These are phyloP conservation scores for Sarcophaga bullata DNA, from an alignment of 1,140 invertebrate species.

Conservation along the genomic window DNA sequence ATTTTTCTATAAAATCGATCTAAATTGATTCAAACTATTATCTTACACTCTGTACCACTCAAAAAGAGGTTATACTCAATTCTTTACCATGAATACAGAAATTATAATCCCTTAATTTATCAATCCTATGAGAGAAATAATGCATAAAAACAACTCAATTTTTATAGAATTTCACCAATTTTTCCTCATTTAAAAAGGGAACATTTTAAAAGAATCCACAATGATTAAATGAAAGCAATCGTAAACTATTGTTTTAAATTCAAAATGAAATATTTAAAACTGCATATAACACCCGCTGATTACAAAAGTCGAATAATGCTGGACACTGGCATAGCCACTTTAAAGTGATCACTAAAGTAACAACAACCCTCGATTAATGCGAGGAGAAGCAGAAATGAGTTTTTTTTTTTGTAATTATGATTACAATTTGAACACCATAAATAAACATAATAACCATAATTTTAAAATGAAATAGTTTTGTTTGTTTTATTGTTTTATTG, in stretches of 20 bases:
- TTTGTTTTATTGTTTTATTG: no score
- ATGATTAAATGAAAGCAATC: slow-evolving; percentile 22
- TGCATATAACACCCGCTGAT: slow-evolving; percentile 37
- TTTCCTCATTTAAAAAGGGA: not conserved
- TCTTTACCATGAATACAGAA: no score
- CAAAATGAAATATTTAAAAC: slow-evolving; percentile 30
- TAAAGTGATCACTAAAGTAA: not conserved
- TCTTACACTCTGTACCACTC: no score
- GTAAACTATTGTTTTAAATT: slow-evolving; percentile 30
- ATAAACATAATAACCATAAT: no score
- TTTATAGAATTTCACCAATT: slow-evolving; percentile 5
- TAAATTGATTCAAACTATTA: no score
- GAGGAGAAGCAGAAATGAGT: not conserved
- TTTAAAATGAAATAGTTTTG: no score
- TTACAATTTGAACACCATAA: no score
- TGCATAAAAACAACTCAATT: slow-evolving; percentile 19
- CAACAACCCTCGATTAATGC: slow-evolving; percentile 25
- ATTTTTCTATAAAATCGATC: no score
- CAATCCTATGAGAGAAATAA: slow-evolving; percentile 10
- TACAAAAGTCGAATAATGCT: not conserved
- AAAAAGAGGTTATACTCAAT: no score
- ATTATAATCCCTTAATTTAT: slow-evolving; percentile 35
- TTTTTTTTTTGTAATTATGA: not conserved
- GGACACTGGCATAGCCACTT: not conserved
- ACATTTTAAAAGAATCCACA: not conserved